A percentile compares a stretch with the other conserved stretches of the same genome.
Conservation (phyloP, 1,140 invertebrate genomes). For the Temnothorax curvispinosus region DNA sequence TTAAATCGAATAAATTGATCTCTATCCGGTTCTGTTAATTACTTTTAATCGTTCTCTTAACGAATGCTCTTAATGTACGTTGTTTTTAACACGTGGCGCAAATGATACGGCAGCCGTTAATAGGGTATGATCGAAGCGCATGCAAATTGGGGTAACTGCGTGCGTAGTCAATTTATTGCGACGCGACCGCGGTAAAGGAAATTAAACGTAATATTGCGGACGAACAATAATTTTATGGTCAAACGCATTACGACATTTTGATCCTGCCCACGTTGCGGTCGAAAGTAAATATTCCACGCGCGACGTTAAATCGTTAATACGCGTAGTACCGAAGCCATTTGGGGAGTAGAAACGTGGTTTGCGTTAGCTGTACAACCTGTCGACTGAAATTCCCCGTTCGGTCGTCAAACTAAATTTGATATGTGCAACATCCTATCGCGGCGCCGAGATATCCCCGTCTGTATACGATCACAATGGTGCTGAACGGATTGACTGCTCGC, state of each 20-base stretch:
- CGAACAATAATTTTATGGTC: constrained; percentile 69
- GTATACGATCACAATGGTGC: background rate
- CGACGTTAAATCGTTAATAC: constrained; percentile 71
- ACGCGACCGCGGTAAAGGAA: constrained; percentile 52
- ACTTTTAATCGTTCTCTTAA: constrained; percentile 47
- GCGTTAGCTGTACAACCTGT: constrained; percentile 62
- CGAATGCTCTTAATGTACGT: background rate
- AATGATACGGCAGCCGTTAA: constrained; percentile 42
- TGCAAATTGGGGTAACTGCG: constrained; percentile 28
- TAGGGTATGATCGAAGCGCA: constrained; percentile 51
- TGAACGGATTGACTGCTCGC: constrained; percentile 20
- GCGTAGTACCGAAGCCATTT: constrained; percentile 52
- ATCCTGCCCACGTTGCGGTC: constrained; percentile 64
- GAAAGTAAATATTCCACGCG: constrained; percentile 69
- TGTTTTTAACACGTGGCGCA: constrained; percentile 5
- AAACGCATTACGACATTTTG: constrained; percentile 68
- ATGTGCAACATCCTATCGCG: constrained; percentile 63
- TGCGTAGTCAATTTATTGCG: constrained; percentile 64
- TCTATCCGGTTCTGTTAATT: background rate
- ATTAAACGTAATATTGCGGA: constrained; percentile 63
- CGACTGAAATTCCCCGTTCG: constrained; percentile 63
- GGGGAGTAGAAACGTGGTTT: constrained; percentile 66
- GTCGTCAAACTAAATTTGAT: constrained; percentile 73
- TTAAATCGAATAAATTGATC: background rate
- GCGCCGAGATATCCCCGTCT: constrained; percentile 45